A percentile compares a stretch with the other conserved stretches of the same genome.
These are phyloP conservation scores for Trachelus tabidus DNA, from an alignment of 2,888 invertebrate species.

Conservation along the genomic window DNA sequence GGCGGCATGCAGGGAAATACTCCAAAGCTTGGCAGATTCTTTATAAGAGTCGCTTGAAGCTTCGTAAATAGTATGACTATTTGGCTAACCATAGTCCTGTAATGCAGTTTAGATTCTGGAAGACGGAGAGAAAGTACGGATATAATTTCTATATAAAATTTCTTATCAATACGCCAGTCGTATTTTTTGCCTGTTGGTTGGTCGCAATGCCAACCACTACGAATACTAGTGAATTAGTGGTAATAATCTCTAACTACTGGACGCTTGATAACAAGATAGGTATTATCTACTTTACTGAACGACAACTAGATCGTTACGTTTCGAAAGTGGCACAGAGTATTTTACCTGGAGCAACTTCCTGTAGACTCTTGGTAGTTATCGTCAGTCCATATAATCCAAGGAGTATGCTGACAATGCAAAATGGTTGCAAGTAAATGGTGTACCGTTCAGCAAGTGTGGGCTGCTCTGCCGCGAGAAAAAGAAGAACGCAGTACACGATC, in stretches of 20 bases:
- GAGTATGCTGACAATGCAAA: slow-evolving; percentile 74
- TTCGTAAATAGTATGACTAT: slow-evolving; percentile 76
- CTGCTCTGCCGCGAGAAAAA: slow-evolving; percentile 54
- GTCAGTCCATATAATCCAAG: slow-evolving; percentile 77
- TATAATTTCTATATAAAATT: neutral
- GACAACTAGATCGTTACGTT: neutral
- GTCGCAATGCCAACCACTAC: neutral
- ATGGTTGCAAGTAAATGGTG: slow-evolving; percentile 73
- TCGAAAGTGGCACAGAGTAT: neutral
- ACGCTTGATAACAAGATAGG: neutral
- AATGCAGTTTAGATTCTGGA: slow-evolving; percentile 56
- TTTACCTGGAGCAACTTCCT: slow-evolving; percentile 62
- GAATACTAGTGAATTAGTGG: neutral
- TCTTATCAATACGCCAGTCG: neutral
- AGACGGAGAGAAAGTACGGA: slow-evolving; percentile 20
- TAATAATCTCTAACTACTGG: neutral
- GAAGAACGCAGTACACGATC: slow-evolving; percentile 46
- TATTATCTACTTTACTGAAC: neutral
- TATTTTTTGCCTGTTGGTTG: neutral
- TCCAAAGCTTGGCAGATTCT: slow-evolving; percentile 69
- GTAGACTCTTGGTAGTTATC: slow-evolving; percentile 72
- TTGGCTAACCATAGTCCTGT: slow-evolving; percentile 70
- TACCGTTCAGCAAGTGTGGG: slow-evolving; percentile 43
- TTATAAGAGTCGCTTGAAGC: slow-evolving; percentile 73
- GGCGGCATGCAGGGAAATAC: slow-evolving; percentile 74